Evolutionary conservation across 2,113 vertebrate species (phyloP).

Genomic region (Colaptes auratus): DNA sequence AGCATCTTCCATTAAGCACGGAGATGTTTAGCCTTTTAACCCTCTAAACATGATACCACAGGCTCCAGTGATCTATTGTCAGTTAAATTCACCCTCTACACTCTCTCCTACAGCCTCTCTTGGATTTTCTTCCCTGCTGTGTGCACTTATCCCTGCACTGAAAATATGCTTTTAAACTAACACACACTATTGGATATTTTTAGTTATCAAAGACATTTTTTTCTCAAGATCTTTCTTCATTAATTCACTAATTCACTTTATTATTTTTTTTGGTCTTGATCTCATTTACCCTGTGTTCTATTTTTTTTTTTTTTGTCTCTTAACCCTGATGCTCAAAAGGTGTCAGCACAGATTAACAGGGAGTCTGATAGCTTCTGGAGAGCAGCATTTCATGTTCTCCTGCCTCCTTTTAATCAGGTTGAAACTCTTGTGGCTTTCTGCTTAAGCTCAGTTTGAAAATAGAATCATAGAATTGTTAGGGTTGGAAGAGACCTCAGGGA

Average conservation of each 20-base stretch:
- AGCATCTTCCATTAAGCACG: conserved; percentile 54
- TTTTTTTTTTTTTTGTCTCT: conserved; percentile 47
- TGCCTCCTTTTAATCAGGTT: conserved; percentile 59
- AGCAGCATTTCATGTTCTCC: conserved; percentile 57
- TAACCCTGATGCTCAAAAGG: conserved; percentile 55
- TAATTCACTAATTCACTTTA: conserved; percentile 68
- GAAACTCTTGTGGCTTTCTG: conserved; percentile 32
- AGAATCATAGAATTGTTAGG: no score
- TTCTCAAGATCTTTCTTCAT: conserved; percentile 68
- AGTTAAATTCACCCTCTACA: conserved; percentile 65
- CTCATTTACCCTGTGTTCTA: conserved; percentile 41
- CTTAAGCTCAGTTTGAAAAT: conserved; percentile 34
- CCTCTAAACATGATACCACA: conserved; percentile 38
- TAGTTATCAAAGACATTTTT: conserved; percentile 65
- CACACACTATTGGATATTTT: conserved; percentile 52
- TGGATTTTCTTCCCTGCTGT: conserved; percentile 52
- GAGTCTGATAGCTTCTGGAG: conserved; percentile 56
- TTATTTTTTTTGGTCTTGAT: conserved; percentile 36
- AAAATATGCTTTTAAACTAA: conserved; percentile 65
- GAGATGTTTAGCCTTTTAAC: conserved; percentile 65
- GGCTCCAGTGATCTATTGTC: conserved; percentile 63
- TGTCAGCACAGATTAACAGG: conserved; percentile 60
- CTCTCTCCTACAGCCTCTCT: conserved; percentile 28
- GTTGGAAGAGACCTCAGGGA: no score
- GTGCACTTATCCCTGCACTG: conserved; percentile 58